These are phyloP conservation scores for Butorides virescens DNA, from an alignment of 2,113 vertebrate genomes.

Conservation along the genomic window DNA sequence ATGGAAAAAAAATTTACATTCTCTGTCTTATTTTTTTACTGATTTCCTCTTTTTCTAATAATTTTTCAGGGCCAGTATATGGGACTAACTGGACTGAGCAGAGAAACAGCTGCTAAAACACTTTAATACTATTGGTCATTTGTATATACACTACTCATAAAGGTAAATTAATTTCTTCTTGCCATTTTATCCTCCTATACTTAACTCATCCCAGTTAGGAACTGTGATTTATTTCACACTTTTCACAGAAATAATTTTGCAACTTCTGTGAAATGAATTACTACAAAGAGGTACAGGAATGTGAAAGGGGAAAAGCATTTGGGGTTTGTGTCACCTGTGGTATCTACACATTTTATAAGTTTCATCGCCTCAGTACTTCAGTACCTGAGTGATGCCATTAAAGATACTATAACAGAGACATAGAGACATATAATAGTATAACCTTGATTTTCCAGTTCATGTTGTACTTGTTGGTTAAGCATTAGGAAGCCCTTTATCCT, in stretches of 20 bases:
- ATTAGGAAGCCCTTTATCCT: not conserved
- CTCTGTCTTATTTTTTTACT: not conserved
- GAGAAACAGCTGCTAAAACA: not conserved
- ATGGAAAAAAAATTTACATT: not conserved
- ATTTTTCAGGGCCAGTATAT: not conserved
- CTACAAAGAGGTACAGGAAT: not conserved
- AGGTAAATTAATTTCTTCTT: not conserved
- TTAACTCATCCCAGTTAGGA: not conserved
- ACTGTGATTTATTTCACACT: not conserved
- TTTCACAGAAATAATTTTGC: not conserved
- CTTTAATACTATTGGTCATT: not conserved
- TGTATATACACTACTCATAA: not conserved
- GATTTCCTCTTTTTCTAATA: not conserved
- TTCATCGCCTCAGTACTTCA: not conserved
- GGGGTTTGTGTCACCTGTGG: not conserved
- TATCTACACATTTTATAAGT: not conserved
- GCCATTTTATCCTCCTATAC: not conserved
- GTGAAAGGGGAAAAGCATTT: not conserved
- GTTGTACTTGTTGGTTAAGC: not conserved
- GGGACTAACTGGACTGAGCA: not conserved
- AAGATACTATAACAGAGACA: not conserved
- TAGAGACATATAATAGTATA: not conserved
- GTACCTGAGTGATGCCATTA: not conserved
- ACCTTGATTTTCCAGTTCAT: not conserved
- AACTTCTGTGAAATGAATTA: not conserved